Evolutionary conservation across 2,888 invertebrate species (phyloP).

Genomic region (Erynnis tages): DNA sequence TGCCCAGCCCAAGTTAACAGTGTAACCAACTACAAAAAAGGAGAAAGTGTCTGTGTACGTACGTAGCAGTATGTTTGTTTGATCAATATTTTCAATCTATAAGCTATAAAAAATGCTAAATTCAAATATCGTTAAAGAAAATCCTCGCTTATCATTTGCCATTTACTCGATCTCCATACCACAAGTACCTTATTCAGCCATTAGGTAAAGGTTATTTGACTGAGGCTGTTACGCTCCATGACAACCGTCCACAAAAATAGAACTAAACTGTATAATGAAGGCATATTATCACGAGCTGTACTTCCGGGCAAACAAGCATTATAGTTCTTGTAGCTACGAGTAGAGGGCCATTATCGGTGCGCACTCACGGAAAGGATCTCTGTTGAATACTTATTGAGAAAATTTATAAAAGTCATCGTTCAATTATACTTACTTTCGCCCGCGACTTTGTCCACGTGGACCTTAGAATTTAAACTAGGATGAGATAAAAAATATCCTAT

Average conservation of each 20-base stretch:
- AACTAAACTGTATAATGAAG: slow-evolving; percentile 4
- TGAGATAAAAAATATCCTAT: too few species aligned
- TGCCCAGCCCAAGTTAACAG: too few species aligned
- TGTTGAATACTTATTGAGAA: neutral
- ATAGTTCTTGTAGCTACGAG: neutral
- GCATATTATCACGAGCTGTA: slow-evolving; percentile 1
- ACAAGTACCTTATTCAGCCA: neutral
- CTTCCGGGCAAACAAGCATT: slow-evolving; percentile 8
- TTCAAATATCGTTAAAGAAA: neutral
- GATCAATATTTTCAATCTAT: too few species aligned
- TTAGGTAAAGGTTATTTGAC: slow-evolving; percentile 15
- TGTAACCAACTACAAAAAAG: too few species aligned
- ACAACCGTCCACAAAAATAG: slow-evolving; percentile 15
- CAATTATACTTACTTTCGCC: too few species aligned
- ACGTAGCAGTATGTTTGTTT: too few species aligned
- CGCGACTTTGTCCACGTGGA: too few species aligned
- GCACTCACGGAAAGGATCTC: neutral
- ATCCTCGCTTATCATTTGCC: neutral
- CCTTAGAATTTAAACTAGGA: too few species aligned
- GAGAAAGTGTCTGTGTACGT: too few species aligned
- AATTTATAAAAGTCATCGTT: neutral
- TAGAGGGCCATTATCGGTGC: neutral
- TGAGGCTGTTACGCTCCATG: slow-evolving; percentile 15
- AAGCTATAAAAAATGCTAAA: too few species aligned
- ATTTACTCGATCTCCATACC: neutral